Evolutionary conservation across 2,888 invertebrate species (phyloP), one percentile per base, ranked within the genome.

Genomic region (Zelleria hepariella): DNA sequence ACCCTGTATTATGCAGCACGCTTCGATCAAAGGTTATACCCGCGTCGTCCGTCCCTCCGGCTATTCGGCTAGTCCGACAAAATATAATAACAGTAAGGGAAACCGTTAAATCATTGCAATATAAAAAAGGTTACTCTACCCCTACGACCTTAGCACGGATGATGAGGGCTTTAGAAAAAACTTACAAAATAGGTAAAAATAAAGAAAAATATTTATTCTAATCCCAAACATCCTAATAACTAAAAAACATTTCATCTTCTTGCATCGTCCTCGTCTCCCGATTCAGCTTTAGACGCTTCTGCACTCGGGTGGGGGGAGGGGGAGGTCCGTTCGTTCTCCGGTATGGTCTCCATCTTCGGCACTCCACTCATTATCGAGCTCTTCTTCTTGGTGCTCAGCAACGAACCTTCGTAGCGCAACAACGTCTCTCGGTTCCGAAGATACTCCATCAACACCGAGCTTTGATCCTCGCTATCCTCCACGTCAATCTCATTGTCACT

Each of bases 291-390:
- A 10, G n/a, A 20, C 1, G 6, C 23, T 23, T 51, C 51, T n/a
- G 57, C 25, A 47, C 62, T 64, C 24, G 67, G 66, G 62, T 71
- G 72, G 10, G 69, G 53, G 55, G 64, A 63, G 10, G 69, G 53
- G 55, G 64, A 63, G 61, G 73, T 72, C 58, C 70, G 71, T 68
- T 77, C 72, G 47, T 71, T 72, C 69, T 82, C 82, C 49, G 68
- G 58, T 57, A 81, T 82, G 5, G 82, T 80, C 67, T 82, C 77
- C 76, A 82, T 74, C 73, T 75, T 82, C 2, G 77, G 71, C 8
- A 82, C 70, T 65, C 72, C 75, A 59, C 75, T 70, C 56, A 82
- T 62, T 20, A 82, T 61, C 3, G 78, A 77, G 5, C 71, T 66
- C 63, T 73, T 79, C 65, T 74, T 82, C 67, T 73, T 79, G 8